phyloP scores from a whole-genome alignment of 2,888 invertebrate species.

The Rhyacophila evoluta region DNA sequence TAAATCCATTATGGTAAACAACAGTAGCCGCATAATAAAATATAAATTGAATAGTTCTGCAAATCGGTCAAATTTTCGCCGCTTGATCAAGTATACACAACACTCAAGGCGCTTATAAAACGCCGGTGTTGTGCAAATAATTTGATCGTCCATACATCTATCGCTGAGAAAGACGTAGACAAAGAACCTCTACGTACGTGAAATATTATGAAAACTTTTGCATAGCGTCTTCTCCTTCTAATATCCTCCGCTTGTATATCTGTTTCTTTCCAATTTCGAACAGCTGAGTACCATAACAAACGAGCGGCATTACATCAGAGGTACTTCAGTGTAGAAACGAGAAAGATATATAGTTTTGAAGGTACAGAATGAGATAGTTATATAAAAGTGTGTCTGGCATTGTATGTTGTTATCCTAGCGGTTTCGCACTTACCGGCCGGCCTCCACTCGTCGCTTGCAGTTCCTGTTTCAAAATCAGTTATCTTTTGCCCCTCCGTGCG shows the following conservation, averaged over 20 bases:
- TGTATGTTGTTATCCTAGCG: constrained; percentile 56
- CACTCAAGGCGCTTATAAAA: no score
- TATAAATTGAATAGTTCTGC: no score
- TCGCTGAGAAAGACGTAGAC: constrained; percentile 30
- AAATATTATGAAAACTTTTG: neutral
- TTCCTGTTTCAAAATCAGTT: constrained; percentile 60
- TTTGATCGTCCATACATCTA: neutral
- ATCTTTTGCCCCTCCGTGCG: constrained; percentile 66
- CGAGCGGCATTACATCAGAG: constrained; percentile 56
- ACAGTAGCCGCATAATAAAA: no score
- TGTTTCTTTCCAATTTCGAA: constrained; percentile 62
- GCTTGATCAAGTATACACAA: no score
- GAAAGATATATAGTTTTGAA: neutral
- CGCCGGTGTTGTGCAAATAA: no score
- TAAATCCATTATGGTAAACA: no score
- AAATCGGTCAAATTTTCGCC: no score
- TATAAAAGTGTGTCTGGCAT: constrained; percentile 51
- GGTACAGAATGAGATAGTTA: neutral
- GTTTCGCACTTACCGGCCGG: constrained; percentile 69
- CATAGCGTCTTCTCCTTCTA: constrained; percentile 33
- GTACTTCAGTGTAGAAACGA: neutral
- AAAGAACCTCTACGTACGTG: constrained; percentile 20
- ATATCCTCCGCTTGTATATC: constrained; percentile 57
- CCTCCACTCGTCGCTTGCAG: constrained; percentile 58
- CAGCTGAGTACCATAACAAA: constrained; percentile 73